phyloP scores from a whole-genome alignment of 2,113 vertebrate species.

The Gymnobelideus leadbeateri region DNA sequence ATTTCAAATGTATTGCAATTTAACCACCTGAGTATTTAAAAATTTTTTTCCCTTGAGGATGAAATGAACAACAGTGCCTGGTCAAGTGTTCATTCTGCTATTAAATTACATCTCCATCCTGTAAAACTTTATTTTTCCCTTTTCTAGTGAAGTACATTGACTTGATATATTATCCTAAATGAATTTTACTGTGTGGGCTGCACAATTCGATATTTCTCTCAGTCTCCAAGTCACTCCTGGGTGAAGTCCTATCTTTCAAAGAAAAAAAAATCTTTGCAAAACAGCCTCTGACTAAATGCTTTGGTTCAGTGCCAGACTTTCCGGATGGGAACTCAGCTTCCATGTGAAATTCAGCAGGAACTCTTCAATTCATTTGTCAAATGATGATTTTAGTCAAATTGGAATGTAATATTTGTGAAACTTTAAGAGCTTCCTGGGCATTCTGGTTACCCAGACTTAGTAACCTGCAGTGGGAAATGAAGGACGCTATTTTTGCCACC shows the following conservation, averaged over 20 bases:
- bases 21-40: conserved; percentile 63
- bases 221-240: conserved; percentile 3
- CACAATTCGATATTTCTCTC: conserved; percentile 22
- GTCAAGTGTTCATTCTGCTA: conserved; percentile 60
- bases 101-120: conserved; percentile 70
- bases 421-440: neutral
- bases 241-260: conserved; percentile 54
- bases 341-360: neutral
- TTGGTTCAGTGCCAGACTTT: conserved; percentile 47
- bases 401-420: conserved; percentile 36
- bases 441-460: neutral
- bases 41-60: conserved; percentile 58
- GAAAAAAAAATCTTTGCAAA: conserved; percentile 6
- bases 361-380: neutral
- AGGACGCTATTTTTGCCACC: conserved; percentile 64
- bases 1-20: conserved; percentile 68
- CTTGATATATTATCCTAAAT: conserved; percentile 57
- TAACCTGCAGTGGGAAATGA: neutral
- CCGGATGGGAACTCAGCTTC: conserved; percentile 25
- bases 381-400: conserved; percentile 12
- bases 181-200: conserved; percentile 24
- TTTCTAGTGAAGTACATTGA: conserved; percentile 59
- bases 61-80: conserved; percentile 59
- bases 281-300: conserved; percentile 53
- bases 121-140: conserved; percentile 63